Base-by-base conservation (phyloP, 2,888 invertebrate genomes). In the Volucella inflata region DNA sequence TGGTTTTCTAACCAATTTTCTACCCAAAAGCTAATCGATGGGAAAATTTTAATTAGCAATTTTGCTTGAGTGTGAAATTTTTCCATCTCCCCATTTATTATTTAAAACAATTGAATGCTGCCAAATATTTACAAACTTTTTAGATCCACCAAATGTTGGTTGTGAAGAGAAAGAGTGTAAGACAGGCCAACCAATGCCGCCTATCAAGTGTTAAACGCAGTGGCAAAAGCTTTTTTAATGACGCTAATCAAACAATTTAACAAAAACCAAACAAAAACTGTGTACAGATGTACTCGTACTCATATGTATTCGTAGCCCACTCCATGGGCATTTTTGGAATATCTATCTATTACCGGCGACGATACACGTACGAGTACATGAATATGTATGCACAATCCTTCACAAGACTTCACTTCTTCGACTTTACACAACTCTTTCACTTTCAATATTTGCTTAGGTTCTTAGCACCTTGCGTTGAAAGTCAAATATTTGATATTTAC, bases 241-340 rank as follows among this genome's bases (percentile, higher is more conserved):
- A 89, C 89, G 90, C 91, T 90, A 90, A 90, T 89, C 88, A 90
- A 91, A 90, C 89, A 89, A 85, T 88, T 88, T 88, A 88, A 87
- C 87, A 85, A 30, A 30, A 30, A 87, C 68, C 75, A 87, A 87
- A 87, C 55, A 80, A 30, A 30, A 65, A 75, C 81, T 71, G 60
- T 77, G 79, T 62, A 71, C 59, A 77, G 81, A 81, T 75, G 72
- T 68, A n/a, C n/a, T n/a, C n/a, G n/a, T n/a, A n/a, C n/a, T n/a
- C n/a, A n/a, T n/a, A 76, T 80, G 80, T 76, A 80, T 30, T 30
- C 30, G 30, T 30, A 30, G 4, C 4, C 6, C 4, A 30, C 6
- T 30, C 30, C 30, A 30, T 30, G 30, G 6, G 30, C 6, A 6
- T 30, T 30, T 3, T 30, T 30, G 30, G 6, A 30, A 30, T 71